Percentiles rank a stretch among this genome's conserved stretches.
These are phyloP conservation scores for Ferdinandea cuprea DNA, from an alignment of 2,888 invertebrate genomes.

Conservation along the genomic window DNA sequence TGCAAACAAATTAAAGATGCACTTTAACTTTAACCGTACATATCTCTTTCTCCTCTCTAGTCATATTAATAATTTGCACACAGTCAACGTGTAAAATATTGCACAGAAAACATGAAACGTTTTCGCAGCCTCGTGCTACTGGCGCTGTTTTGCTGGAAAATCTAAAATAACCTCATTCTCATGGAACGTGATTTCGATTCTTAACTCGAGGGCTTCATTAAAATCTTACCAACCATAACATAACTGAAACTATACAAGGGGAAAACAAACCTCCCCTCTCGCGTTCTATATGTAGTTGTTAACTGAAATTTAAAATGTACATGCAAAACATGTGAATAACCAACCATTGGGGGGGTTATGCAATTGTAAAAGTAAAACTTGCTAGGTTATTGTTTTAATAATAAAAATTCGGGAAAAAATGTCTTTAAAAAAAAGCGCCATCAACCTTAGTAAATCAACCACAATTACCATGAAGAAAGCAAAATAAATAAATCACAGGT, in stretches of 20 bases:
- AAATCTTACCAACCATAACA: slow-evolving; percentile 33
- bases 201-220: slow-evolving; percentile 51
- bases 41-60: not conserved
- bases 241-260: slow-evolving; percentile 9
- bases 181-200: slow-evolving; percentile 62
- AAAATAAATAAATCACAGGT: slow-evolving; percentile 54
- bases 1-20: slow-evolving; percentile 3
- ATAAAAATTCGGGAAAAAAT: slow-evolving; percentile 21
- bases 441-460: no score
- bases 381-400: slow-evolving; percentile 26
- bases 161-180: slow-evolving; percentile 53
- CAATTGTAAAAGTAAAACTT: slow-evolving; percentile 5
- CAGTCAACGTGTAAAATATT: slow-evolving; percentile 31
- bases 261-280: not conserved
- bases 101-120: slow-evolving; percentile 13
- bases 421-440: not conserved
- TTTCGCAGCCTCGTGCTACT: not conserved
- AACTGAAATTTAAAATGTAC: not conserved
- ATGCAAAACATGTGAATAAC: slow-evolving; percentile 1
- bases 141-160: slow-evolving; percentile 1
- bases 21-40: not conserved
- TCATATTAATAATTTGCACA: slow-evolving; percentile 31
- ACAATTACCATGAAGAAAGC: slow-evolving; percentile 15
- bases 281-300: not conserved
- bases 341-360: slow-evolving; percentile 35